Evolutionary conservation across 2,113 vertebrate species (phyloP).

Genomic region (Poecile atricapillus): DNA sequence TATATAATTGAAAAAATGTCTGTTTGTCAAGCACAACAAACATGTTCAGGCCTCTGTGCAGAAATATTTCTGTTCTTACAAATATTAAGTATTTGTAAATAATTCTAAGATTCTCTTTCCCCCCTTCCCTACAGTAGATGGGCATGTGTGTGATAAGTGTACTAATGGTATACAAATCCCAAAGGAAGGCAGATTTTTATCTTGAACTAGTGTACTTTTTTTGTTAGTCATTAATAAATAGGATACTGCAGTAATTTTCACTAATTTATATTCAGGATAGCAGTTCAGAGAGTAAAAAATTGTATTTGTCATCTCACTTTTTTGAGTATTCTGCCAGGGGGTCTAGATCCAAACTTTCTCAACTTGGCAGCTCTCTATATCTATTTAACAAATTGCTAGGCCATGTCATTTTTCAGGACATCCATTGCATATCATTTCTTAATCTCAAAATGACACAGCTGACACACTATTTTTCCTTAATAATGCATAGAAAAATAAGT

Average conservation of each 20-base stretch:
- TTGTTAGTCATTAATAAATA: not conserved
- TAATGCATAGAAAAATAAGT: not conserved
- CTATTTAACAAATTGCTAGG: constrained; percentile 8
- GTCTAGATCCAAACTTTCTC: not conserved
- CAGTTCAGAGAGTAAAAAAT: not conserved
- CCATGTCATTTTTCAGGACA: not conserved
- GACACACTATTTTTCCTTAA: not conserved
- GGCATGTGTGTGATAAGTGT: not conserved
- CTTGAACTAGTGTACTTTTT: not conserved
- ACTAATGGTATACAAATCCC: not conserved
- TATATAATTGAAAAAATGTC: not conserved
- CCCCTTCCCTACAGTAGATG: rapidly evolving
- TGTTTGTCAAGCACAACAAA: not conserved
- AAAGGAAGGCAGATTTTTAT: not conserved
- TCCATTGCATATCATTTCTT: not conserved
- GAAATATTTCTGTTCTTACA: not conserved
- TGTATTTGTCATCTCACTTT: not conserved
- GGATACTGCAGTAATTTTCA: not conserved
- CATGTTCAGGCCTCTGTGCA: not conserved
- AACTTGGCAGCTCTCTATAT: not conserved
- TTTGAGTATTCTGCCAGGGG: not conserved
- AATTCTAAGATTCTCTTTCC: not conserved
- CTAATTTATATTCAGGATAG: not conserved
- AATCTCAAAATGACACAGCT: not conserved
- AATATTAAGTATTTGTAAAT: not conserved